These are phyloP conservation scores for Drosophila subpulchrella DNA, from an alignment of 1,140 invertebrate species.

Conservation along the genomic window DNA sequence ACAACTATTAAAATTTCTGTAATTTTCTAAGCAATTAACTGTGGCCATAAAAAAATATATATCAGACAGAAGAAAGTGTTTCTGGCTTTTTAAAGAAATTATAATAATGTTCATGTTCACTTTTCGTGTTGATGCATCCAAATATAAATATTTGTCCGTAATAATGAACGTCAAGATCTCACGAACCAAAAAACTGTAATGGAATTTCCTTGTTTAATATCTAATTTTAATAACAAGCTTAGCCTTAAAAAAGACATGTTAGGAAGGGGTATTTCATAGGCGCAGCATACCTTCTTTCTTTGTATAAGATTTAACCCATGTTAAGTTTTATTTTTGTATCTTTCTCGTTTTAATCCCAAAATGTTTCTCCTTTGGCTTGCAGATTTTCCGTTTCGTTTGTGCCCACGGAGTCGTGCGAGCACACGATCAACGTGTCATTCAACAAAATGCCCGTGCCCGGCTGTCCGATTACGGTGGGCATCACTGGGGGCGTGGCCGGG, in stretches of 20 bases:
- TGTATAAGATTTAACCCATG: background rate
- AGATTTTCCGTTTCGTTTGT: conserved; percentile 98
- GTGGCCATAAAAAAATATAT: background rate
- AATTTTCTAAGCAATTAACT: background rate
- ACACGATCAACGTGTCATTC: conserved; percentile 98
- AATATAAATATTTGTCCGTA: too few relatives aligned
- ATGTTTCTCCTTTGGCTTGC: background rate
- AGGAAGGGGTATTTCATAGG: too few relatives aligned
- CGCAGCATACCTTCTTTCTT: background rate
- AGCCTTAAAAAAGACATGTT: too few relatives aligned
- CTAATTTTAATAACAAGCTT: too few relatives aligned
- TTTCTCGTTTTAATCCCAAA: background rate
- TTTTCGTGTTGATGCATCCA: too few relatives aligned
- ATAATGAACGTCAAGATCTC: too few relatives aligned
- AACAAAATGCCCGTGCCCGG: conserved; percentile 95
- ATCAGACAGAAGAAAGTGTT: background rate
- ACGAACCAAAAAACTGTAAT: too few relatives aligned
- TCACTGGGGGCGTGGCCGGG: conserved; percentile 90
- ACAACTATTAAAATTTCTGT: background rate
- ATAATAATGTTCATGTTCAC: too few relatives aligned
- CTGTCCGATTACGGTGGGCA: conserved; percentile 91
- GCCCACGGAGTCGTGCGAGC: conserved; percentile 96
- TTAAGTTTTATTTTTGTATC: background rate
- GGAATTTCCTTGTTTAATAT: too few relatives aligned
- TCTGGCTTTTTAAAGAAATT: too few relatives aligned